Conservation (phyloP, 2,113 vertebrate species). For the Chaetodon auriga region DNA sequence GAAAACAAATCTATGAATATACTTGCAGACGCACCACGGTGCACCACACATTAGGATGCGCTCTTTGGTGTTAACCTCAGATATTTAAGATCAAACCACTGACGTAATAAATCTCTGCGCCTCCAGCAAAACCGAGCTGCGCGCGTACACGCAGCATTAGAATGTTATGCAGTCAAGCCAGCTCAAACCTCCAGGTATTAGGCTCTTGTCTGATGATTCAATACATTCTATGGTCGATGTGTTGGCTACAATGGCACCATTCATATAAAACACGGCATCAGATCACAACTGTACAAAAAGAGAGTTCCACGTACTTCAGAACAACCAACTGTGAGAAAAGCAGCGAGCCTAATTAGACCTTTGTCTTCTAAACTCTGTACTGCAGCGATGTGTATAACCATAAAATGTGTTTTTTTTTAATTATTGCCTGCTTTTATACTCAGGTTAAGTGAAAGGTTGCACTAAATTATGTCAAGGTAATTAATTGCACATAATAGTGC, state of each 20-base stretch:
- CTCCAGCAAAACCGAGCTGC: not conserved
- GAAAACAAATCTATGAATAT: slow-evolving; percentile 31
- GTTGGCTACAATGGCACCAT: not conserved
- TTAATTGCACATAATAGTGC: slow-evolving; percentile 29
- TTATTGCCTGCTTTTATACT: not conserved
- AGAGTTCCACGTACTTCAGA: not conserved
- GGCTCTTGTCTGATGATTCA: not conserved
- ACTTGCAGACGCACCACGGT: not conserved
- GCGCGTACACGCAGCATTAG: not conserved
- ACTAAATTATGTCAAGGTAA: slow-evolving; percentile 23
- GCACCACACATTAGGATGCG: not conserved
- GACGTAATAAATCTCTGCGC: not conserved
- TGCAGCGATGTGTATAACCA: not conserved
- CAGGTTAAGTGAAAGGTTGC: not conserved
- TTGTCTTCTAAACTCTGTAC: not conserved
- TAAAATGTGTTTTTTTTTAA: too few species aligned
- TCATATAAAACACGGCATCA: not conserved
- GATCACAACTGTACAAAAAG: not conserved
- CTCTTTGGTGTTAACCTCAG: slow-evolving; percentile 12
- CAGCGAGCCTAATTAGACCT: not conserved
- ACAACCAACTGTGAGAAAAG: not conserved
- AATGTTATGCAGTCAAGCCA: not conserved
- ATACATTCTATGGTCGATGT: not conserved
- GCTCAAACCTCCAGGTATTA: not conserved
- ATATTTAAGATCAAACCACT: slow-evolving; percentile 17